Evolutionary conservation across 2,797 vertebrate genomes (phyloP).

Genomic region (Micrastur ruficollis): DNA sequence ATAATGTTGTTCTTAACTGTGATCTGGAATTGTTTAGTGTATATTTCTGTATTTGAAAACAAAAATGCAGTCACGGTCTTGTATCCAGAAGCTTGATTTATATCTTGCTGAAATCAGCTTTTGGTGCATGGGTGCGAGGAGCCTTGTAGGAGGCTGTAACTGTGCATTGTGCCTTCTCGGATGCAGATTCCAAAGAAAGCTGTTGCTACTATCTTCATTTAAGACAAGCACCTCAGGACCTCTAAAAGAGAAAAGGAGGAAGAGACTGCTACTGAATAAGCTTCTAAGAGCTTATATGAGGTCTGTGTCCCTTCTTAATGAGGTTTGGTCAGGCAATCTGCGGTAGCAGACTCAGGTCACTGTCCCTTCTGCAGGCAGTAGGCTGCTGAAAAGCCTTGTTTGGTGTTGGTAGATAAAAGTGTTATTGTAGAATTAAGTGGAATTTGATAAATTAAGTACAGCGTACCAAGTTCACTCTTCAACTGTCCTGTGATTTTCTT

Average conservation of each 20-base stretch:
- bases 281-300: not conserved
- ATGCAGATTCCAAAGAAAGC: not conserved
- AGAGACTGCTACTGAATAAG: not conserved
- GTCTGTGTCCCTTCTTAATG: not conserved
- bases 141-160: not conserved
- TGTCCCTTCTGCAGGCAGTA: not conserved
- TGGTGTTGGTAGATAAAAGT: not conserved
- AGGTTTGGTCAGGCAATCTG: not conserved
- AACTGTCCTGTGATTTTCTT: not conserved
- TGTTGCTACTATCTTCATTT: not conserved
- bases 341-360: not conserved
- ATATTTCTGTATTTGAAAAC: not conserved
- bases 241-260: not conserved
- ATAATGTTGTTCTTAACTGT: not conserved
- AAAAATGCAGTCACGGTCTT: not conserved
- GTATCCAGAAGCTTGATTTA: not conserved
- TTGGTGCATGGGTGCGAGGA: not conserved
- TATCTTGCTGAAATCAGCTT: not conserved
- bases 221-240: not conserved
- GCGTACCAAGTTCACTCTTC: not conserved
- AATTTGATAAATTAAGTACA: not conserved
- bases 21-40: not conserved
- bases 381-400: not conserved
- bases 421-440: not conserved
- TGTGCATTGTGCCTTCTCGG: not conserved